phyloP scores from a whole-genome alignment of 2,888 invertebrate genomes.

The Zaprionus bogoriensis region DNA sequence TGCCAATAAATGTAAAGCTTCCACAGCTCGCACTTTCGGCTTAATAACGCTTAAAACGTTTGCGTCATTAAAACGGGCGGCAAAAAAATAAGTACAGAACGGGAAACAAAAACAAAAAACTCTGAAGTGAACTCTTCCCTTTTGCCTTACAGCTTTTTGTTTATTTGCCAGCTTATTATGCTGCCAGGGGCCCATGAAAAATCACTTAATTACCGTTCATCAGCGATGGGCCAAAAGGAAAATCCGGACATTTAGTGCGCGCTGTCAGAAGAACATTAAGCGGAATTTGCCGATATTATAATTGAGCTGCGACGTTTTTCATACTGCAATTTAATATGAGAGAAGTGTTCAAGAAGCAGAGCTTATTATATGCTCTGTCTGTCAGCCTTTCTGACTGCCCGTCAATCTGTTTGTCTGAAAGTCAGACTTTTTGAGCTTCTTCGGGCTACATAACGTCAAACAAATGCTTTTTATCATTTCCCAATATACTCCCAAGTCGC shows the following conservation, averaged over 20 bases:
- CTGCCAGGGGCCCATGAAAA: slow-evolving; percentile 18
- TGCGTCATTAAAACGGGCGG: slow-evolving; percentile 8
- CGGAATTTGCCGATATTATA: slow-evolving; percentile 2
- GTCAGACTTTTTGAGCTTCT: too few species aligned
- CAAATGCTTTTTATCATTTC: too few species aligned
- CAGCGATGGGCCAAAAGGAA: not conserved
- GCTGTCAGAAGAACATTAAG: slow-evolving; percentile 12
- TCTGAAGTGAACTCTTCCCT: not conserved
- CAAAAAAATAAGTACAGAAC: not conserved
- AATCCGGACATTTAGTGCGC: not conserved
- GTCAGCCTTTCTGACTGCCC: too few species aligned
- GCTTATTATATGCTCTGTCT: too few species aligned
- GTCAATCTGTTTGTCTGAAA: too few species aligned
- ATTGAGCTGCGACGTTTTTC: slow-evolving; percentile 3
- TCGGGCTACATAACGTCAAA: too few species aligned
- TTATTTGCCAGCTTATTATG: slow-evolving; percentile 11
- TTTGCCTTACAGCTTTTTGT: not conserved
- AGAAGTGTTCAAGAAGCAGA: not conserved
- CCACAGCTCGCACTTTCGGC: slow-evolving; percentile 5
- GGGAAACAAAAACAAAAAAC: not conserved
- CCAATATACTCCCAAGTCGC: too few species aligned
- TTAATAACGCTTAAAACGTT: slow-evolving; percentile 31
- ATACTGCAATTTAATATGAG: not conserved
- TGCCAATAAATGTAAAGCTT: slow-evolving; percentile 19
- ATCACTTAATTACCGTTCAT: slow-evolving; percentile 13